phyloP scores from a whole-genome alignment of 2,888 invertebrate genomes.

The Microctonus hyperodae region DNA sequence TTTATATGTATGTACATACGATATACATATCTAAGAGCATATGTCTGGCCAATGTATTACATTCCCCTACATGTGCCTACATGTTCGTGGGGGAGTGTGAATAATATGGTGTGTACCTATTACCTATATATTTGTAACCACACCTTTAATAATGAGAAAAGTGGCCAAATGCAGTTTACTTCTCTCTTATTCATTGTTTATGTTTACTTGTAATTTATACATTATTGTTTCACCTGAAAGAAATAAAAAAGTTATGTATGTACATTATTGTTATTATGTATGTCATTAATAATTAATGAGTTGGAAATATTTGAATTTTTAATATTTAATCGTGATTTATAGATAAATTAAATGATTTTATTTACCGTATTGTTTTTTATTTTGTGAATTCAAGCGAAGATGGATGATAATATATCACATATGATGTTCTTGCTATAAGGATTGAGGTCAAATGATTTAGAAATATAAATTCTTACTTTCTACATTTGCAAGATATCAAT shows the following conservation, averaged over 20 bases:
- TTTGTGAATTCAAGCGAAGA: not conserved
- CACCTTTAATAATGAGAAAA: not conserved
- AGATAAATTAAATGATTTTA: not conserved
- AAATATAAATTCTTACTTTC: slow-evolving; percentile 8
- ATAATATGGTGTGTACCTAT: not conserved
- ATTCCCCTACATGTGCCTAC: not conserved
- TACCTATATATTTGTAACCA: not conserved
- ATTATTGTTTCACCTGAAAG: not conserved
- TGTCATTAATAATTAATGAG: not conserved
- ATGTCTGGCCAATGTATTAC: slow-evolving; percentile 4
- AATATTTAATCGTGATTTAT: too few species aligned
- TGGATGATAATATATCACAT: not conserved
- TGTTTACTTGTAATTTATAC: not conserved
- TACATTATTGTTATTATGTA: not conserved
- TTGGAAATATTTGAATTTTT: too few species aligned
- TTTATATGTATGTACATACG: slow-evolving; percentile 2
- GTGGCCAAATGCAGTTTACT: not conserved
- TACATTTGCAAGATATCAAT: not conserved
- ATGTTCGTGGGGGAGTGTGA: not conserved
- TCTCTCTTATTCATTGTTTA: not conserved
- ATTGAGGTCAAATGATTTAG: slow-evolving; percentile 6
- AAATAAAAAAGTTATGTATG: not conserved
- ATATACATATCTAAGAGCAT: too few species aligned
- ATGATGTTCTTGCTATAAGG: not conserved
- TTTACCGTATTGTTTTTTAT: not conserved